phyloP scores from a whole-genome alignment of 2,888 invertebrate genomes.

The Tineola bisselliella region DNA sequence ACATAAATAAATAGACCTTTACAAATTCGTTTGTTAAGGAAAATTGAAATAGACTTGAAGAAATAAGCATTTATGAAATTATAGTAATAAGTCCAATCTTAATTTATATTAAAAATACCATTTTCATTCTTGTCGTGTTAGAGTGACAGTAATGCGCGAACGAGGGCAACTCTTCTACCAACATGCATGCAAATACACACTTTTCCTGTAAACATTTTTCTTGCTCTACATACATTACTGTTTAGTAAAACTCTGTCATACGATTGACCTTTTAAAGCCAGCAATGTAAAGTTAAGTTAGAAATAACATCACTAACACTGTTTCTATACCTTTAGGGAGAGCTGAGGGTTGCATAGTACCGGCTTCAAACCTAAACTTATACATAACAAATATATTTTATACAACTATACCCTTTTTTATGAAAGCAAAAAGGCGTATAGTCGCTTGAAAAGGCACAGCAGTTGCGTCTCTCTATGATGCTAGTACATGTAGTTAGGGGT shows the following conservation, averaged over 20 bases:
- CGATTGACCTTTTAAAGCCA: background rate
- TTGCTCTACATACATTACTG: background rate
- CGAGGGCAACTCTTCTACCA: conserved; percentile 38
- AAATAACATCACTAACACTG: background rate
- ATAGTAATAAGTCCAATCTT: background rate
- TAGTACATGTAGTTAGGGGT: conserved; percentile 39
- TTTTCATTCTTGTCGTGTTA: background rate
- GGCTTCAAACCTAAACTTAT: background rate
- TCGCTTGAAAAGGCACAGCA: background rate
- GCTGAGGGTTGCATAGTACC: conserved; percentile 4
- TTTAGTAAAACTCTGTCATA: background rate
- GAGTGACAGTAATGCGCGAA: conserved; percentile 43
- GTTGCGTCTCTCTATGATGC: background rate
- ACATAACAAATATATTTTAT: background rate
- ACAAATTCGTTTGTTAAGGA: too few relatives aligned
- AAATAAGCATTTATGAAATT: too few relatives aligned
- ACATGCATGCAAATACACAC: background rate
- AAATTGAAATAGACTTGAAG: too few relatives aligned
- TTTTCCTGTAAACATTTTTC: background rate
- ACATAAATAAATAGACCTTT: too few relatives aligned
- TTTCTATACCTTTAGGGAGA: background rate
- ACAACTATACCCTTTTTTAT: background rate
- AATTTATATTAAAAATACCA: background rate
- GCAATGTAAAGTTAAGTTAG: background rate
- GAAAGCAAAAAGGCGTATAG: background rate